Percentiles rank a stretch among this genome's conserved stretches.
These are phyloP conservation scores for Coendou prehensilis DNA, from an alignment of 2,797 vertebrate genomes.

Conservation along the genomic window DNA sequence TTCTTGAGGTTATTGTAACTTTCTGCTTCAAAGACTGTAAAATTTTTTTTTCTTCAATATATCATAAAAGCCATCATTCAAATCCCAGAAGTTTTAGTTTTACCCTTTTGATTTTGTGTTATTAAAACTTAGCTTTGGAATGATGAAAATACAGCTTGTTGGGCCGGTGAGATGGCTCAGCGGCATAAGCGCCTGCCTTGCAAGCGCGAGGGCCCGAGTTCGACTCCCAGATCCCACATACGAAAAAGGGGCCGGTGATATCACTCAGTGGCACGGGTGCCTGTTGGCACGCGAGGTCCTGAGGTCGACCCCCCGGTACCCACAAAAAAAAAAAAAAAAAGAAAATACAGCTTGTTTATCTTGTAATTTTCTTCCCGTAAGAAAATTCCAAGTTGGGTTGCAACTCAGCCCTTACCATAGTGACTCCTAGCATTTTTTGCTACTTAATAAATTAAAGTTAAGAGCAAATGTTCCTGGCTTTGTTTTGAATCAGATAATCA, in stretches of 20 bases:
- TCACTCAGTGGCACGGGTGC: no score
- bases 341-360: constrained; percentile 75
- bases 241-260: no score
- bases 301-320: no score
- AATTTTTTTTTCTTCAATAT: neutral
- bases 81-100: constrained; percentile 65
- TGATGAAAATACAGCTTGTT: constrained; percentile 75
- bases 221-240: no score
- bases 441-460: constrained; percentile 78
- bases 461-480: constrained; percentile 80
- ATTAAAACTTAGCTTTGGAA: constrained; percentile 73
- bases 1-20: constrained; percentile 64
- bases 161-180: no score
- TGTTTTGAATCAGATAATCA: constrained; percentile 81
- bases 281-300: no score
- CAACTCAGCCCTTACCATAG: neutral
- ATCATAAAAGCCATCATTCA: constrained; percentile 43
- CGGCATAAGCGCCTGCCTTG: no score
- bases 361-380: constrained; percentile 69
- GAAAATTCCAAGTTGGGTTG: constrained; percentile 63
- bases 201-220: no score
- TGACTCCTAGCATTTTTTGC: constrained; percentile 72
- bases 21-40: constrained; percentile 47
- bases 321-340: no score
- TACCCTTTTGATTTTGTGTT: constrained; percentile 67